Evolutionary conservation across 1,140 invertebrate species (phyloP), one percentile per base, ranked within the genome.

Genomic region (Bombus pyrosoma): DNA sequence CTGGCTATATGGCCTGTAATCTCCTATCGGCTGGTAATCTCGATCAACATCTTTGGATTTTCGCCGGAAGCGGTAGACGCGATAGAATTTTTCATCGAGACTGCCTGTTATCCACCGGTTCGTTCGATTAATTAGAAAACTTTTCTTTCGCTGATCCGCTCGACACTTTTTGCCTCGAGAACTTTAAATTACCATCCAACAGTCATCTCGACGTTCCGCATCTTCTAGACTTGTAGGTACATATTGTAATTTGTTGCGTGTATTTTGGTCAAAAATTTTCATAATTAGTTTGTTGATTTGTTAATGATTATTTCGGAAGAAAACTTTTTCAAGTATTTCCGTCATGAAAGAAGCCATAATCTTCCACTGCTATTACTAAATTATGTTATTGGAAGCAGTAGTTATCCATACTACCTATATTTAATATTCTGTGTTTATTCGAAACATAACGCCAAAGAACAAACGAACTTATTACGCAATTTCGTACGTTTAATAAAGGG

Each of bases 71-170:
- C 62, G 62, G n/a, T 43, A 75, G 62, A 18, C 41, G 66, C 82
- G 81, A 87, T 87, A 90, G 87, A 90, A 90, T 90, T 90, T 90
- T 90, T 90, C 87, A 90, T 87, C 81, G 77, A 18, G 0, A 5
- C 57, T 39, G 41, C 28, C n/a, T 62, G 64, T 77, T 90, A 79
- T 74, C 71, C 72, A 34, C 32, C 59, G 59, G 43, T 59, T 73
- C 89, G 53, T 84, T 77, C 89, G 86, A 90, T 90, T 90, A 90
- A 90, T 90, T 90, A 90, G 88, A 90, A 90, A 90, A 90, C 88
- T 90, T 90, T 75, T 57, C 41, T 59, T 53, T 12, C 34, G 22
- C 59, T 32, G 85, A 87, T 82, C 66, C 72, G 80, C 89, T 81
- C 53, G 68, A 73, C 69, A 87, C 85, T 87, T 69, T 37, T n/a